Evolutionary conservation across 2,888 invertebrate genomes (phyloP).

Genomic region (Cistogaster globosa): DNA sequence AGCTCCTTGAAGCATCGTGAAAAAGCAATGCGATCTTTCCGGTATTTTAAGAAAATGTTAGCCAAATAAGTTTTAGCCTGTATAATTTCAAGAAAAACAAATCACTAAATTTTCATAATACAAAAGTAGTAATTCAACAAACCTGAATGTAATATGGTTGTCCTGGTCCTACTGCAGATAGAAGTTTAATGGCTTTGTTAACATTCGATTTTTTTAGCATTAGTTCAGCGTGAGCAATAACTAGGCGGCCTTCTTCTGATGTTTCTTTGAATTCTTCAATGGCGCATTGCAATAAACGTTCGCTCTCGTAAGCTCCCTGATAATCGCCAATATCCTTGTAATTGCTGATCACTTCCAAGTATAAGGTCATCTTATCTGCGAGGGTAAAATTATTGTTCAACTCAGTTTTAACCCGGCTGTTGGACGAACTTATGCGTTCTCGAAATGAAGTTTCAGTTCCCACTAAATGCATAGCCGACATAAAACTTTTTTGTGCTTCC

Average conservation of each 20-base stretch:
- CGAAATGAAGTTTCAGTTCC: conserved; percentile 79
- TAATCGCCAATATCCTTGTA: conserved; percentile 74
- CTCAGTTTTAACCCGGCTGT: conserved; percentile 12
- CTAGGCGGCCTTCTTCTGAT: conserved; percentile 92
- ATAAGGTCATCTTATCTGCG: conserved; percentile 93
- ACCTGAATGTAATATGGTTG: conserved; percentile 93
- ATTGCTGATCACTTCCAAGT: conserved; percentile 89
- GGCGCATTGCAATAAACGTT: conserved; percentile 89
- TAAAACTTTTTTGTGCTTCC: conserved; percentile 89
- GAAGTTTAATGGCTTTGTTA: conserved; percentile 90
- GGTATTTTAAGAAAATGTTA: conserved; percentile 92
- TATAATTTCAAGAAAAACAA: background rate
- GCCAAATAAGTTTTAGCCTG: conserved; percentile 92
- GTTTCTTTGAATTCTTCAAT: conserved; percentile 89
- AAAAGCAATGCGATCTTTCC: conserved; percentile 93
- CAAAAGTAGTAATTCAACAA: background rate
- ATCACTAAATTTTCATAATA: background rate
- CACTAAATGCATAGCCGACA: conserved; percentile 88
- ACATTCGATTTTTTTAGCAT: conserved; percentile 91
- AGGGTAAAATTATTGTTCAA: conserved; percentile 83
- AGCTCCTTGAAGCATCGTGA: conserved; percentile 93
- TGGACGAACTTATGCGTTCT: conserved; percentile 39
- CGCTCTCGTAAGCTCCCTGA: conserved; percentile 88
- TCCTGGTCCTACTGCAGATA: conserved; percentile 90
- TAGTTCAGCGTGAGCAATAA: conserved; percentile 93